Percentiles rank a stretch among this genome's conserved stretches.
phyloP scores from a whole-genome alignment of 2,888 invertebrate genomes.

The Lycophotia porphyrea region DNA sequence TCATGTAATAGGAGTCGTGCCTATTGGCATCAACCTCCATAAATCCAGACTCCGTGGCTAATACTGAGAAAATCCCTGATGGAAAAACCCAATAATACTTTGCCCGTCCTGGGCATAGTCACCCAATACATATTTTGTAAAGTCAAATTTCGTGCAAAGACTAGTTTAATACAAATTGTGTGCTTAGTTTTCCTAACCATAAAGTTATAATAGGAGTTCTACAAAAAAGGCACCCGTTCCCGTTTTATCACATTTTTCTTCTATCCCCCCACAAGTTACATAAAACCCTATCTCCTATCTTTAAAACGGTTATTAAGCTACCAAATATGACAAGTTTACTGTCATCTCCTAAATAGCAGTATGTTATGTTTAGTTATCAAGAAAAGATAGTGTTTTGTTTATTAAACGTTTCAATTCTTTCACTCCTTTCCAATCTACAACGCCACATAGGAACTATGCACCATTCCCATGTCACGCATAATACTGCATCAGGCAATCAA shows the following conservation, averaged over 20 bases:
- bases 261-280: not conserved
- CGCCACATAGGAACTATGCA: too few species aligned
- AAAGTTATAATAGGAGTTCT: not conserved
- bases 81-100: too few species aligned
- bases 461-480: too few species aligned
- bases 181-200: not conserved
- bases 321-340: not conserved
- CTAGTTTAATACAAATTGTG: too few species aligned
- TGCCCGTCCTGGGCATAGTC: too few species aligned
- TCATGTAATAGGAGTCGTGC: too few species aligned
- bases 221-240: not conserved
- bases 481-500: too few species aligned
- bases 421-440: not conserved
- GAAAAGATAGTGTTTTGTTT: not conserved
- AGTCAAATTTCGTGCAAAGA: too few species aligned
- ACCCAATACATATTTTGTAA: too few species aligned
- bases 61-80: too few species aligned
- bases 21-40: too few species aligned
- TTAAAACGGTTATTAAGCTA: not conserved
- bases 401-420: not conserved
- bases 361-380: not conserved
- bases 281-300: not conserved
- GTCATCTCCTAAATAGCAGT: not conserved
- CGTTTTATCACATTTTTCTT: constrained; percentile 8
- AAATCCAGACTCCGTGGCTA: too few species aligned